A percentile compares a stretch with the other conserved stretches of the same genome.
These are phyloP conservation scores for Galeopterus variegatus DNA, from an alignment of 2,113 vertebrate species.

Conservation along the genomic window DNA sequence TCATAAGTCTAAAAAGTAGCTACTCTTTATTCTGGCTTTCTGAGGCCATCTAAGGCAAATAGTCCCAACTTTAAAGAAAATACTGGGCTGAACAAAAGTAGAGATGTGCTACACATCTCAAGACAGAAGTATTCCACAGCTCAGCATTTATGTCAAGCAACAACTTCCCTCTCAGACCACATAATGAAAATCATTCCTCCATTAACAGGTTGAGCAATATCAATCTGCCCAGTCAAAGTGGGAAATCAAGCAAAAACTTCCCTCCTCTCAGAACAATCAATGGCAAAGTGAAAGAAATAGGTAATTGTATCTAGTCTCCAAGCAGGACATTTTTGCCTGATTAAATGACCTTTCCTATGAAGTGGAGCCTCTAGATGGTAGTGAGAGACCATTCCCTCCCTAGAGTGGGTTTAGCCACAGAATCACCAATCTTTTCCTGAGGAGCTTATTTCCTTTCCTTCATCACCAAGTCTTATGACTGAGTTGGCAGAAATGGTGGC, in stretches of 20 bases:
- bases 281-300: constrained; percentile 61
- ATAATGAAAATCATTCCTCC: constrained; percentile 63
- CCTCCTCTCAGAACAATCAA: constrained; percentile 64
- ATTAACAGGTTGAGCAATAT: constrained; percentile 63
- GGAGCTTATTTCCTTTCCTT: background rate
- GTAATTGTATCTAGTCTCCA: constrained; percentile 35
- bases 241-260: constrained; percentile 74
- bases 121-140: background rate
- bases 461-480: background rate
- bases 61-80: constrained; percentile 42
- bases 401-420: background rate
- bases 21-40: constrained; percentile 2
- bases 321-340: constrained; percentile 39
- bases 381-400: background rate
- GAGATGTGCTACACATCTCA: background rate
- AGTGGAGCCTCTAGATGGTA: background rate
- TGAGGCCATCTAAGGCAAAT: background rate
- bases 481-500: background rate
- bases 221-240: constrained; percentile 67
- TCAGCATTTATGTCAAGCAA: background rate
- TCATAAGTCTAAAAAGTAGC: constrained; percentile 27
- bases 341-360: constrained; percentile 60
- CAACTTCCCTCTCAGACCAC: background rate
- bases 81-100: constrained; percentile 7
- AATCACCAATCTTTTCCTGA: background rate